A percentile compares a stretch with the other conserved stretches of the same genome.
These are phyloP conservation scores for Cotesia typhae DNA, from an alignment of 1,140 invertebrate genomes.

Conservation along the genomic window DNA sequence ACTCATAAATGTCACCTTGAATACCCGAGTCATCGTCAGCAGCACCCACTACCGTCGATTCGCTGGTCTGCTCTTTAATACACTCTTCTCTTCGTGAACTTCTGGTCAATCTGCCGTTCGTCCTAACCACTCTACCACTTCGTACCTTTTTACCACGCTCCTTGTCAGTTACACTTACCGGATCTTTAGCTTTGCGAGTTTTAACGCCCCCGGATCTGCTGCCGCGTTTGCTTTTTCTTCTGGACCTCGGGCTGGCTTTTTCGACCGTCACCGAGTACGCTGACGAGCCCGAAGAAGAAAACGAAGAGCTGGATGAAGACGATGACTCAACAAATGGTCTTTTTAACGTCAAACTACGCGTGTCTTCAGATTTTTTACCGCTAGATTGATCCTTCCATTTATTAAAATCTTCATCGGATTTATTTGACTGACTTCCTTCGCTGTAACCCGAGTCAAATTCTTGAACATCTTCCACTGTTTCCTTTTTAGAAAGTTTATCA, in stretches of 20 bases:
- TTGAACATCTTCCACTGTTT: neutral
- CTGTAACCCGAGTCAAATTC: slow-evolving; percentile 1
- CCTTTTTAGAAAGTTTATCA: neutral
- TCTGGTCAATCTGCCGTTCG: slow-evolving; percentile 55
- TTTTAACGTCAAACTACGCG: slow-evolving; percentile 53
- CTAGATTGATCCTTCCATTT: slow-evolving; percentile 24
- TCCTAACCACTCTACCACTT: slow-evolving; percentile 42
- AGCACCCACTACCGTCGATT: slow-evolving; percentile 45
- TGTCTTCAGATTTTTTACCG: slow-evolving; percentile 53
- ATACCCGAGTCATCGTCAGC: slow-evolving; percentile 64
- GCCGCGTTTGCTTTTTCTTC: slow-evolving; percentile 35
- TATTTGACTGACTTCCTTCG: slow-evolving; percentile 10
- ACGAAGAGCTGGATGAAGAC: too few relatives aligned
- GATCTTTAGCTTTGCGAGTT: slow-evolving; percentile 47
- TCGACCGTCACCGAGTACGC: neutral
- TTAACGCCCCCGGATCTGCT: slow-evolving; percentile 35
- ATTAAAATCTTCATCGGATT: neutral
- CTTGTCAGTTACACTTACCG: slow-evolving; percentile 32
- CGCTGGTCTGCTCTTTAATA: slow-evolving; percentile 41
- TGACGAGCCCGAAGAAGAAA: too few relatives aligned
- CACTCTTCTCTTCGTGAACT: slow-evolving; percentile 56
- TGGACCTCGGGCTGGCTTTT: slow-evolving; percentile 24
- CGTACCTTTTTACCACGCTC: slow-evolving; percentile 38
- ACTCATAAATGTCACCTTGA: slow-evolving; percentile 64
- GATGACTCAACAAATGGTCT: slow-evolving; percentile 46